Base-by-base conservation (phyloP, 2,113 vertebrate species). In the Smithornis capensis region DNA sequence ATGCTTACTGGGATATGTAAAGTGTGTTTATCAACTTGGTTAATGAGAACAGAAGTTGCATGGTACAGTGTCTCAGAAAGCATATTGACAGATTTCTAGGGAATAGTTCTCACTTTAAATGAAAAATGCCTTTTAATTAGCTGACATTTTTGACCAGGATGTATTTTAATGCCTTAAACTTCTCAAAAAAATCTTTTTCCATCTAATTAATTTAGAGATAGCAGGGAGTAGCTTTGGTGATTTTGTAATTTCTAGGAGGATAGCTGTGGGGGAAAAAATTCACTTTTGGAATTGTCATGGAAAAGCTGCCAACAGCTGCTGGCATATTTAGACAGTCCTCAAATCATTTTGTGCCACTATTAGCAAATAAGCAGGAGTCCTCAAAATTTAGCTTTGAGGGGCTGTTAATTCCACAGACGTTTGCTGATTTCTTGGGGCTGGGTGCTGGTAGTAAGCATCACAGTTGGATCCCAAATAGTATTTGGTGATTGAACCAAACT, bases 71-170 rank as follows among this genome's bases (percentile, higher is more conserved):
- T 38, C 59, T 83, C 64, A 77, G 17, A 62, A 68, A 52, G 28
- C 35, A 5, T 70, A 67, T 56, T 77, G 67, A 45, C 70, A 90
- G 59, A 28, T 19, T 83, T 74, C 25, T 56, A 74, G 71, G 2
- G 1, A 88, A 68, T 60, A 40, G 14, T 42, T 86, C 47, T 88
- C 12, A 7, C 70, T 87, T 89, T 38, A 79, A 68, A 53, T 59
- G 71, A 90, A 89, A 91, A 92, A 75, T 81, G 76, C 4, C 23
- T 85, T 79, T 55, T 79, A 91, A 89, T 85, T 87, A 83, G 49
- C 55, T 8, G 27, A 52, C 23, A 27, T 71, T 77, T 91, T 73
- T 88, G 53, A 40, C n/a, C 10, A 68, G 22, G 42, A 27, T 83
- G 7, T 82, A 85, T 64, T 83, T 77, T 65, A 86, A 88, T 38